These are phyloP conservation scores for Lagria hirta DNA, from an alignment of 2,888 invertebrate species.

Conservation along the genomic window DNA sequence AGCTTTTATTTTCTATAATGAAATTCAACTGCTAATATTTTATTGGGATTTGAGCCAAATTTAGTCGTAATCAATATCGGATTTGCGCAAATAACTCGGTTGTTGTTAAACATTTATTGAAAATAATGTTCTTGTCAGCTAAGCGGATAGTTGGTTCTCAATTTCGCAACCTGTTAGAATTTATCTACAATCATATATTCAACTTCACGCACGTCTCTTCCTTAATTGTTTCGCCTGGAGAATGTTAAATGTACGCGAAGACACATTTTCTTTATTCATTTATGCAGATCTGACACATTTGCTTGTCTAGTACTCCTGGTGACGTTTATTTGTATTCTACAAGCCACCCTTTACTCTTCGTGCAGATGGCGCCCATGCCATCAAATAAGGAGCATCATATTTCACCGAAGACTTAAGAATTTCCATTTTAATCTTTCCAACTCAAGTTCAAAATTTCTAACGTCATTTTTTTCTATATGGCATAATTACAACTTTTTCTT, in stretches of 20 bases:
- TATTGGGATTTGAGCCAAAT: too few species aligned
- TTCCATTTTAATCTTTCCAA: conserved; percentile 46
- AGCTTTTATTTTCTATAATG: too few species aligned
- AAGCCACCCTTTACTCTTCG: conserved; percentile 22
- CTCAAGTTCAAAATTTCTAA: too few species aligned
- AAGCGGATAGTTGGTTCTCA: too few species aligned
- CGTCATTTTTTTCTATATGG: too few species aligned
- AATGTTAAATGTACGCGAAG: conserved; percentile 22
- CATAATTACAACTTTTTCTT: too few species aligned
- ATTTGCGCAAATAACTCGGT: too few species aligned
- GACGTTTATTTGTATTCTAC: conserved; percentile 48
- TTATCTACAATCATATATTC: conserved; percentile 23
- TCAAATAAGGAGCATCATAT: conserved; percentile 47
- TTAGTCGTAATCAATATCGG: too few species aligned
- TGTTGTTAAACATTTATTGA: too few species aligned
- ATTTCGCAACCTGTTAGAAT: conserved; percentile 26
- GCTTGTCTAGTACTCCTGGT: conserved; percentile 34
- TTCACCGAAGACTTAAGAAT: conserved; percentile 48
- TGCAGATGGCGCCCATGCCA: conserved; percentile 36
- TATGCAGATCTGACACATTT: conserved; percentile 40
- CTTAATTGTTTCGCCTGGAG: conserved; percentile 22
- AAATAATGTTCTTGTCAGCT: too few species aligned
- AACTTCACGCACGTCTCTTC: conserved; percentile 22
- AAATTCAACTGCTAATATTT: too few species aligned
- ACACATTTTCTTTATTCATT: conserved; percentile 39